A percentile compares a stretch with the other conserved stretches of the same genome.
Evolutionary conservation across 2,113 vertebrate genomes (phyloP).

Genomic region (Gambusia affinis): DNA sequence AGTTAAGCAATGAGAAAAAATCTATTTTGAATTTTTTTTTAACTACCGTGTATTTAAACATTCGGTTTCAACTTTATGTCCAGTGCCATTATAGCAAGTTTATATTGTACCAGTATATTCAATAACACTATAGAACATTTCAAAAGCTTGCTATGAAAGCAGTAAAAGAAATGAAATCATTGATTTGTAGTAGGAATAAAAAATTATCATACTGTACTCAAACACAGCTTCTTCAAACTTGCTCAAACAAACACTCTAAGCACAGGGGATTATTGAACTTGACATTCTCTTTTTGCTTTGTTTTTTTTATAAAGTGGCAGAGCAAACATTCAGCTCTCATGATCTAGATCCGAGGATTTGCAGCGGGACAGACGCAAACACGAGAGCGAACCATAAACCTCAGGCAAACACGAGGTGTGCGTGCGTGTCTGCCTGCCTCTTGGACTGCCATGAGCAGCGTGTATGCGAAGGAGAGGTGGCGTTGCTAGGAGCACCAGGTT

Average conservation of each 20-base stretch:
- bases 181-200: not conserved
- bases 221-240: conserved; percentile 19
- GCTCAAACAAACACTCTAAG: conserved; percentile 27
- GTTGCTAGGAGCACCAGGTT: conserved; percentile 84
- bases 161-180: not conserved
- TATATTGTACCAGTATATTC: too few relatives aligned
- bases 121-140: not conserved
- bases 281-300: conserved; percentile 36
- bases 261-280: conserved; percentile 34
- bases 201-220: conserved; percentile 5
- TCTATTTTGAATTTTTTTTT: too few relatives aligned
- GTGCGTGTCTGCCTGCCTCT: conserved; percentile 18
- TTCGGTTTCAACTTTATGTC: not conserved
- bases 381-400: conserved; percentile 34
- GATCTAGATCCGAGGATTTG: conserved; percentile 40
- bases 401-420: conserved; percentile 37
- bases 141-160: not conserved
- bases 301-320: conserved; percentile 35
- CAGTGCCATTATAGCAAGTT: not conserved
- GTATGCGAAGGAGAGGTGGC: conserved; percentile 64
- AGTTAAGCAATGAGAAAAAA: too few relatives aligned
- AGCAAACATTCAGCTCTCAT: conserved; percentile 45
- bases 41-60: not conserved
- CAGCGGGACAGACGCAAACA: conserved; percentile 38
- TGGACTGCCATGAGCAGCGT: conserved; percentile 67